phyloP scores from a whole-genome alignment of 1,140 invertebrate species.

The Metopolophium dirhodum region DNA sequence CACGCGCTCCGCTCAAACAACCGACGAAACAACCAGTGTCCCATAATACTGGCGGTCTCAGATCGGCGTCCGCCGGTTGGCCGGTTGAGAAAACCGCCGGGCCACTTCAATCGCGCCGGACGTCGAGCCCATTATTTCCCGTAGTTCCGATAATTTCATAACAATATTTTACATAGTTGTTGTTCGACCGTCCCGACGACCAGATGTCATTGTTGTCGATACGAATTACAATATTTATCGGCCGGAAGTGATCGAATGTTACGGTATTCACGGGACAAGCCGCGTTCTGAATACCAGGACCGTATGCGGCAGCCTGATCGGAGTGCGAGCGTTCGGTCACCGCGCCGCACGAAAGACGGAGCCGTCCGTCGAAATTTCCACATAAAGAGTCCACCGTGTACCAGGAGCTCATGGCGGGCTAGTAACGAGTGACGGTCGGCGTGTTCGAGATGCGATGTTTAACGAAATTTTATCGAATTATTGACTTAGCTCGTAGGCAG shows the following conservation, averaged over 20 bases:
- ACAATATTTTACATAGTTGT: not conserved
- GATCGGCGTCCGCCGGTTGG: too few species aligned
- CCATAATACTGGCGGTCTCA: not conserved
- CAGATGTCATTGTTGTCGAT: not conserved
- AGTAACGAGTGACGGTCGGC: not conserved
- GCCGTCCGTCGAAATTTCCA: not conserved
- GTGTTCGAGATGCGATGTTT: too few species aligned
- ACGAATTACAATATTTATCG: not conserved
- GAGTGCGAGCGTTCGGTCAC: not conserved
- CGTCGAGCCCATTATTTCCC: not conserved
- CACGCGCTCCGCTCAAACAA: not conserved
- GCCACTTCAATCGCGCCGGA: not conserved
- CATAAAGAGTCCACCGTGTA: not conserved
- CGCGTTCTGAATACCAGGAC: not conserved
- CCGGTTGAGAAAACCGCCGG: not conserved
- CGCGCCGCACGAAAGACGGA: too few species aligned
- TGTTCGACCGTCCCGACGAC: not conserved
- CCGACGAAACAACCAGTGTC: not conserved
- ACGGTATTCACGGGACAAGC: not conserved
- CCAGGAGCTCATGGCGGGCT: not conserved
- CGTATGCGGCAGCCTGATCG: not conserved
- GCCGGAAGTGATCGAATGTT: not conserved
- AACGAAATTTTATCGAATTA: too few species aligned
- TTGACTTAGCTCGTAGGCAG: too few species aligned
- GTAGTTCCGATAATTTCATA: not conserved